Conservation (phyloP, 2,888 invertebrate species). For the Ptychoptera contaminata region DNA sequence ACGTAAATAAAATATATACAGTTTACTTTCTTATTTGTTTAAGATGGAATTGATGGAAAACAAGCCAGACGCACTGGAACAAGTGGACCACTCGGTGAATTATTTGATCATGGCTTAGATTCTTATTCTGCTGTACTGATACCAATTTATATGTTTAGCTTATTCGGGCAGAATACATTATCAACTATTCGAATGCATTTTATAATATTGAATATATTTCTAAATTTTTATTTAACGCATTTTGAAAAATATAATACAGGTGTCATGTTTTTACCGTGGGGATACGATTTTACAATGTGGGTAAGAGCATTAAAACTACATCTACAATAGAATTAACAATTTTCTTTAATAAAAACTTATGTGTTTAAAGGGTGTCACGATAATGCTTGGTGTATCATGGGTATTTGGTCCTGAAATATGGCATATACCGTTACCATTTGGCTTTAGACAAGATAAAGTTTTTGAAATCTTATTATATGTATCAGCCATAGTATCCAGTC, state of each 20-base stretch:
- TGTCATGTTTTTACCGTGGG: constrained; percentile 91
- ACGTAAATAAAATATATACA: not conserved
- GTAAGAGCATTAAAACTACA: constrained; percentile 34
- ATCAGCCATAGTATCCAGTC: constrained; percentile 64
- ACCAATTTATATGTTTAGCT: constrained; percentile 84
- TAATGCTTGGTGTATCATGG: constrained; percentile 39
- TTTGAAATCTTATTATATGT: constrained; percentile 77
- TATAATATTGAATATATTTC: constrained; percentile 81
- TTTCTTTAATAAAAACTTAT: not conserved
- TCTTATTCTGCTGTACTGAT: constrained; percentile 92
- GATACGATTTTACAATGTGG: constrained; percentile 95
- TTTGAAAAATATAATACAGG: constrained; percentile 99
- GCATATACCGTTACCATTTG: constrained; percentile 61
- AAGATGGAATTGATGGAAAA: constrained; percentile 97
- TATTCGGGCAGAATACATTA: constrained; percentile 69
- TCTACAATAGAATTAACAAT: not conserved
- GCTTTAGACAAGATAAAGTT: constrained; percentile 56
- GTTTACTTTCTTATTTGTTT: constrained; percentile 13
- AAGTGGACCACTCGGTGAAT: constrained; percentile 88
- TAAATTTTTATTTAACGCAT: constrained; percentile 92
- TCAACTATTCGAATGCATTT: constrained; percentile 73
- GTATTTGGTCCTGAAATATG: constrained; percentile 64
- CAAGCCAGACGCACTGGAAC: constrained; percentile 91
- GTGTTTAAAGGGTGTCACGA: constrained; percentile 34
- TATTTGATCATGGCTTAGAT: constrained; percentile 98